These are phyloP conservation scores for Actinostola sp. DNA, from an alignment of 92 coral and sea anemone species.

Conservation along the genomic window DNA sequence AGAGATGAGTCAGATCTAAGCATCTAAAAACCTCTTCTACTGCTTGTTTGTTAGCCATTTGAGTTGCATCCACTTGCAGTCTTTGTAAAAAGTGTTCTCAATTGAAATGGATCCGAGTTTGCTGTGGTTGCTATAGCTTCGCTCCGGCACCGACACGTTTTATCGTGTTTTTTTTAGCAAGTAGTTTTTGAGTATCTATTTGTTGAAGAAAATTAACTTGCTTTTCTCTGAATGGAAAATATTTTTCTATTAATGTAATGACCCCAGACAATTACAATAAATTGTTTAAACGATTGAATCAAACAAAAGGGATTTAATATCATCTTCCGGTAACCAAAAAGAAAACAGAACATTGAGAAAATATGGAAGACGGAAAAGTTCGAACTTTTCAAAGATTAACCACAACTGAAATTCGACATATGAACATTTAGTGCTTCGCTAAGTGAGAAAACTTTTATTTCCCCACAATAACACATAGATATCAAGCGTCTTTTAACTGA, in stretches of 20 bases:
- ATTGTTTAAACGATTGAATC: constrained; percentile 8
- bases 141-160: constrained; percentile 7
- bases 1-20: constrained; percentile 37
- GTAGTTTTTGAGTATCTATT: constrained; percentile 1
- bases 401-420: too few species aligned
- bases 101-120: background rate
- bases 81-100: background rate
- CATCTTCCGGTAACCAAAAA: constrained; percentile 38
- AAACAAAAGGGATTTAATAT: constrained; percentile 37
- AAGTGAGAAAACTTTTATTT: too few species aligned
- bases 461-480: too few species aligned
- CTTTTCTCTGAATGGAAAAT: constrained; percentile 2
- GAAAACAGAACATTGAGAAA: background rate
- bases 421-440: too few species aligned
- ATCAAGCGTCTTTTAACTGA: background rate
- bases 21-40: constrained; percentile 20
- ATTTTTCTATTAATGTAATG: background rate
- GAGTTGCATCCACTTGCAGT: background rate
- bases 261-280: constrained; percentile 4
- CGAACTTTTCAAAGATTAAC: too few species aligned
- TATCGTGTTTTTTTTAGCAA: constrained; percentile 6
- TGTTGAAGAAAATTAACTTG: constrained; percentile 1
- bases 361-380: background rate
- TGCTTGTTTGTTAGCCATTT: constrained; percentile 6
- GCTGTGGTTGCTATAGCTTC: background rate